These are phyloP conservation scores for Plutella xylostella DNA, from an alignment of 2,888 invertebrate genomes.

Conservation along the genomic window DNA sequence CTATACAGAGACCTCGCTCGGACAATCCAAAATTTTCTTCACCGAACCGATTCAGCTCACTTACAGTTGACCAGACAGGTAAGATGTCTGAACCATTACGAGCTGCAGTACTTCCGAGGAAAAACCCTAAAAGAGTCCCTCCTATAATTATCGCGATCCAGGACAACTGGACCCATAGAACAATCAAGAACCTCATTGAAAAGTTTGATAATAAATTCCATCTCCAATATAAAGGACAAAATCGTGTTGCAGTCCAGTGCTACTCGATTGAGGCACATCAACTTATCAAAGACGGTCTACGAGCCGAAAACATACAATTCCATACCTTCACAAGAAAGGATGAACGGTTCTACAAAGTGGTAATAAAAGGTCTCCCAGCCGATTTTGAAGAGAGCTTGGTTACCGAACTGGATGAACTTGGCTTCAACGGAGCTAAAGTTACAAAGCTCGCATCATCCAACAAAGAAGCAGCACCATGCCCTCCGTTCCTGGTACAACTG, in stretches of 20 bases:
- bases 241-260: not conserved
- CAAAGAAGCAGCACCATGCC: not conserved
- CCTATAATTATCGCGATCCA: not conserved
- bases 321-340: slow-evolving; percentile 1
- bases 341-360: not conserved
- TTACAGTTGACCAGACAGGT: not conserved
- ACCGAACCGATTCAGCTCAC: not conserved
- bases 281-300: not conserved
- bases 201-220: not conserved
- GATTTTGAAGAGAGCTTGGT: not conserved
- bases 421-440: not conserved
- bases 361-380: not conserved
- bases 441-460: not conserved
- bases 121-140: not conserved
- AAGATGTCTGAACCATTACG: not conserved
- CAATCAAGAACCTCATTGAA: not conserved
- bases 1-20: not conserved
- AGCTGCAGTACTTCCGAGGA: not conserved
- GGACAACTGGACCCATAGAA: not conserved
- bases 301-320: not conserved
- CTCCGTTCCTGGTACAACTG: slow-evolving; percentile 2
- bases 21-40: not conserved
- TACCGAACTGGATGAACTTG: not conserved
- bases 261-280: not conserved
- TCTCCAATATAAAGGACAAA: not conserved